phyloP scores from a whole-genome alignment of 1,140 invertebrate genomes.

The Caerostris darwini region DNA sequence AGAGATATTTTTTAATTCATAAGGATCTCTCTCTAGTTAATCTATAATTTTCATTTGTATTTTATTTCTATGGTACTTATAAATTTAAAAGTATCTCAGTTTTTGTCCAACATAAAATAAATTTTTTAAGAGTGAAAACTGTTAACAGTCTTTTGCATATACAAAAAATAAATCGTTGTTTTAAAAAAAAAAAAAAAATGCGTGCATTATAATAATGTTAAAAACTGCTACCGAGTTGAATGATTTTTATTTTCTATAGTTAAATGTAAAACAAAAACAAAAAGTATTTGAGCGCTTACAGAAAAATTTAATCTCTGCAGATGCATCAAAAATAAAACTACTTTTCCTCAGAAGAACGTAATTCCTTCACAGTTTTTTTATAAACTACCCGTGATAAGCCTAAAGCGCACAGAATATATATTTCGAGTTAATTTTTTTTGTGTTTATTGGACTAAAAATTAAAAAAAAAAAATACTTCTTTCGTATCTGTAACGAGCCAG shows the following conservation, averaged over 20 bases:
- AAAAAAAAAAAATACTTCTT: background rate
- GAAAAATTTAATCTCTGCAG: background rate
- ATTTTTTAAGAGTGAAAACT: no score
- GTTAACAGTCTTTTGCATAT: no score
- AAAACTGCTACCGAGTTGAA: background rate
- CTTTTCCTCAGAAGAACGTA: background rate
- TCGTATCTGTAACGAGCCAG: background rate
- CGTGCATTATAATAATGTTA: background rate
- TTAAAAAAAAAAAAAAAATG: no score
- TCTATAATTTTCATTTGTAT: no score
- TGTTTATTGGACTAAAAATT: background rate
- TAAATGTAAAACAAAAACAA: background rate
- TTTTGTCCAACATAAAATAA: no score
- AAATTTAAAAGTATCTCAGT: no score
- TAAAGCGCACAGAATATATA: background rate
- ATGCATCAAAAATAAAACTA: background rate
- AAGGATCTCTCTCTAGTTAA: no score
- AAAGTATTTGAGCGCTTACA: background rate
- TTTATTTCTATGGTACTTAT: no score
- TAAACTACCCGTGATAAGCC: background rate
- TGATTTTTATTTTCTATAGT: background rate
- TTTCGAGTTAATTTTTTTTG: background rate
- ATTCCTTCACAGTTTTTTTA: background rate
- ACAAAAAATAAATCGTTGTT: no score
- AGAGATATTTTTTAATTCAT: no score